Base-by-base conservation (phyloP, 92 coral and sea anemone genomes). In the Heteractis magnifica region DNA sequence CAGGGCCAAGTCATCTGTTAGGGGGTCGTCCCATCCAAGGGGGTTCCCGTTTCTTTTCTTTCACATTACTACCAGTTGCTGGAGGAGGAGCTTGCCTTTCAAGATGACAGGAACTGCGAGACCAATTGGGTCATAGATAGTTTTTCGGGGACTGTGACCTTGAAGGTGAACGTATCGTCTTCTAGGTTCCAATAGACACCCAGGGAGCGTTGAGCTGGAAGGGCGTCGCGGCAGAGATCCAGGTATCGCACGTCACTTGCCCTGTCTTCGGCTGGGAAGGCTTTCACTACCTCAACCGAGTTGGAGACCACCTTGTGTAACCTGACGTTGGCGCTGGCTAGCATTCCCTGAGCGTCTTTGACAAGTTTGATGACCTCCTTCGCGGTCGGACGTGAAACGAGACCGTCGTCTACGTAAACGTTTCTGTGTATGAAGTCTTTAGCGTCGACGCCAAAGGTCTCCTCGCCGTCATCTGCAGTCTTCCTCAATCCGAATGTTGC, bases 401-500 rank as follows among this genome's bases (percentile, higher is more conserved):
- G 79, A 52, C 92, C 90, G 80, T 91, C 92, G 78, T 88, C 92
- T 11, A 91, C 90, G 76, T 88, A 91, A 82, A 91, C 88, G 86
- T 91, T 91, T 48, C 87, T 74, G 71, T 65, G 64, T 5, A 91
- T 82, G 80, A 90, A 90, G 12, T 90, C 79, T 50, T 76, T 81
- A 10, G 68, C 83, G 6, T 74, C 79, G 20, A 65, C 81, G 26
- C 85, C 86, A 59, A 56, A 79, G 12, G 49, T 55, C 94, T 91
- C 88, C 94, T 88, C 94, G 92, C 94, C 94, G 85, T 84, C 84
- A 77, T 77, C 73, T n/a, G 86, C 87, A 8, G 94, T 88, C 78
- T 52, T 76, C 41, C 89, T 82, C 75, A 89, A 14, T 4, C 92
- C 86, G 15, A 21, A 89, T 12, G 86, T 81, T 2, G 92, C 92